Conservation (phyloP, 1,140 invertebrate genomes). For the Conus ventricosus region DNA sequence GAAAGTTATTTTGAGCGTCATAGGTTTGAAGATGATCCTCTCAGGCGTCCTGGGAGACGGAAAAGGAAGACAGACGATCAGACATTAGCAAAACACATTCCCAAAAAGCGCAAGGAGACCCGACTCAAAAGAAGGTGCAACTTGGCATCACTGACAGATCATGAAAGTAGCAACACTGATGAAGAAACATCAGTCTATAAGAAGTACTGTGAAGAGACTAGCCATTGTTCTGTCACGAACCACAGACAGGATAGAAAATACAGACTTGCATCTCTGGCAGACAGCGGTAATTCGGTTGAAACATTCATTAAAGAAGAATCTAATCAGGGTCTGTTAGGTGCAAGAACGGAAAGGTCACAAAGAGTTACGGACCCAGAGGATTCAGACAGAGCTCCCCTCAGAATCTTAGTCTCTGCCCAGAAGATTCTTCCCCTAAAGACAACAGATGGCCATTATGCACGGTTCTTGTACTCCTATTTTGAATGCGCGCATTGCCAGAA, state of each 20-base stretch:
- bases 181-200: background rate
- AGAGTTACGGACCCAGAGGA: too few relatives aligned
- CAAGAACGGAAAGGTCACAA: too few relatives aligned
- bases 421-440: background rate
- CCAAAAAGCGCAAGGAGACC: background rate
- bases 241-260: too few relatives aligned
- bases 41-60: background rate
- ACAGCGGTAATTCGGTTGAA: too few relatives aligned
- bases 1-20: background rate
- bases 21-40: background rate
- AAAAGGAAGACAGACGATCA: background rate
- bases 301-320: too few relatives aligned
- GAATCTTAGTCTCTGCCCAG: background rate
- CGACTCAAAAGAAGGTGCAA: background rate
- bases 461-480: background rate
- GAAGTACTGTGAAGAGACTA: too few relatives aligned
- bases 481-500: background rate
- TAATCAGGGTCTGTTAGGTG: too few relatives aligned
- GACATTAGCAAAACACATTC: background rate
- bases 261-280: too few relatives aligned
- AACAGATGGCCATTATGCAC: background rate
- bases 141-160: background rate
- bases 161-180: background rate
- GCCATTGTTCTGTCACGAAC: too few relatives aligned
- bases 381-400: background rate